These are phyloP conservation scores for Gallinago media DNA, from an alignment of 2,113 vertebrate species.

Conservation along the genomic window DNA sequence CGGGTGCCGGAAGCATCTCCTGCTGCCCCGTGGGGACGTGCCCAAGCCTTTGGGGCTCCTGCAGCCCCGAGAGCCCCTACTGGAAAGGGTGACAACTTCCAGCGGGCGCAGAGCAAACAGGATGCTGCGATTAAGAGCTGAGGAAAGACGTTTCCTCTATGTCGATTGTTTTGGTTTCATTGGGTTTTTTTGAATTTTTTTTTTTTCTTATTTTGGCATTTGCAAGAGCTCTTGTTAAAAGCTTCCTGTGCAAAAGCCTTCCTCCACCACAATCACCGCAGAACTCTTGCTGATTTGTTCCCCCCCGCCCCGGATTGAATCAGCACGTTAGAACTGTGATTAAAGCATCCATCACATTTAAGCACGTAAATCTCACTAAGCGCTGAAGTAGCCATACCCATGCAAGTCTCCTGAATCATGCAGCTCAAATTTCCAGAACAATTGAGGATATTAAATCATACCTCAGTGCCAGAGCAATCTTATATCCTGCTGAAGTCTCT, in stretches of 20 bases:
- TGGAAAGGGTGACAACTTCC: not conserved
- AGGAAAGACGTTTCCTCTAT: not conserved
- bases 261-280: not conserved
- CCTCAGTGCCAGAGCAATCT: conserved; percentile 25
- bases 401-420: conserved; percentile 15
- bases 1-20: accelerated
- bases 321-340: not conserved
- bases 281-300: not conserved
- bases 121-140: not conserved
- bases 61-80: not conserved
- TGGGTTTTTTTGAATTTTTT: not conserved
- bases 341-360: not conserved
- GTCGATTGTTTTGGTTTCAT: not conserved
- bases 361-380: conserved; percentile 2
- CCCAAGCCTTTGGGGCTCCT: not conserved
- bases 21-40: not conserved
- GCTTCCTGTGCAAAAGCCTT: not conserved
- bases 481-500: not conserved
- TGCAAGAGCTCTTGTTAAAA: not conserved
- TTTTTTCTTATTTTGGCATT: not conserved
- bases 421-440: conserved; percentile 19
- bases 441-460: conserved; percentile 45
- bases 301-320: not conserved
- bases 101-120: not conserved
- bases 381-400: not conserved